Base-by-base conservation (phyloP, 2,888 invertebrate species). In the Lamproptera curius region DNA sequence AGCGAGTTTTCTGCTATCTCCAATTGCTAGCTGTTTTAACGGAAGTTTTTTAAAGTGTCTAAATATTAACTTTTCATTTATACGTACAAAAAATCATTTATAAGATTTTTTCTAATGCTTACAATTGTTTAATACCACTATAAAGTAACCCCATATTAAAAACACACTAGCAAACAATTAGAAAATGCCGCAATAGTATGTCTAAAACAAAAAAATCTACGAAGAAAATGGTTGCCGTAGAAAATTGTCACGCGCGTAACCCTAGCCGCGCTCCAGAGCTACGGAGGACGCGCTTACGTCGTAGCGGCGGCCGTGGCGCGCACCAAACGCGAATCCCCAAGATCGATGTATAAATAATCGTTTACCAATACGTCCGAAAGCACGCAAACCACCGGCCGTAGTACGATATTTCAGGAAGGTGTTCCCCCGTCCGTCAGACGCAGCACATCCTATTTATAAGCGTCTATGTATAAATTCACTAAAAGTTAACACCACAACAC, bases 391-490 rank as follows among this genome's bases (percentile, higher is more conserved):
- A 81, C 76, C 73, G 70, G 65, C 74, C 81, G 87, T 87, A 86
- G 84, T 86, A 85, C 84, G 86, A 86, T 87, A 87, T 87, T 87
- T 87, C 88, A 87, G 85, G 87, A 87, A 86, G 87, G 87, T 87
- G 79, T 87, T 87, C 87, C 87, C 87, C 87, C 86, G 85, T 80
- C 74, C 86, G 87, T 84, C 87, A 85, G 87, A 86, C 87, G 86
- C 82, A 85, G 86, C 82, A 86, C 82, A 86, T 85, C 85, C 87
- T 87, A 87, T 87, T 87, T 87, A 87, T 87, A 87, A 84, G 85
- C 87, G 84, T 83, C 87, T 87, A 87, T 87, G 87, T 87, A 87
- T 87, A 87, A 87, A 87, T 87, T 87, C 83, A 87, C 87, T 87
- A 87, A 87, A 87, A 86, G 87, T 87, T 87, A 87, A 87, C 87